Percentiles rank a stretch among this genome's conserved stretches.
phyloP scores from a whole-genome alignment of 64 coral and sea anemone genomes.

The Pocillopora damicornis region DNA sequence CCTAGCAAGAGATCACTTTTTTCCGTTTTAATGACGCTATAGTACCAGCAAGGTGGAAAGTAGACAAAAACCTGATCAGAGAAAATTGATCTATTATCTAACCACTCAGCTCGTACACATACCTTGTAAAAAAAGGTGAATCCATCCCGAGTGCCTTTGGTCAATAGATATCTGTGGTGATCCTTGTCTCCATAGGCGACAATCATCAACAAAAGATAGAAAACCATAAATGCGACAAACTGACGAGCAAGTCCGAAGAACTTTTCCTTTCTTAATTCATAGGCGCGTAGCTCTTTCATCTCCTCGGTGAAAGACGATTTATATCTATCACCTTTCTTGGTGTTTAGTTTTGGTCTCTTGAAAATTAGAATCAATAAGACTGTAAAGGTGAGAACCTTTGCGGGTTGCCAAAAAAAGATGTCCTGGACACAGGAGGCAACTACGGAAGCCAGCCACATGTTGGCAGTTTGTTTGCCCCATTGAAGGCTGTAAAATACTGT shows the following conservation, averaged over 20 bases:
- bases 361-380: constrained; percentile 47
- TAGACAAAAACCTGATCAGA: too few relatives aligned
- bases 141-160: constrained; percentile 51
- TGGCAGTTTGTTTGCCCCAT: constrained; percentile 75
- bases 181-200: constrained; percentile 71
- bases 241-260: constrained; percentile 65
- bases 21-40: too few relatives aligned
- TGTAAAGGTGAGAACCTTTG: constrained; percentile 65
- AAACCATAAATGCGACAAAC: constrained; percentile 41
- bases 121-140: constrained; percentile 70
- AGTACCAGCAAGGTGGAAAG: too few relatives aligned
- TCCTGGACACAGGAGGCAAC: constrained; percentile 69
- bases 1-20: too few relatives aligned
- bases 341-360: neutral
- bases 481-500: constrained; percentile 91
- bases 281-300: constrained; percentile 39
- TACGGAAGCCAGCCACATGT: constrained; percentile 72
- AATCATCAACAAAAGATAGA: constrained; percentile 50
- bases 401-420: constrained; percentile 74
- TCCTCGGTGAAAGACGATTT: constrained; percentile 19
- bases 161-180: constrained; percentile 57
- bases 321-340: neutral
- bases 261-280: constrained; percentile 43
- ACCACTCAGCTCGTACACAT: neutral
- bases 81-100: too few relatives aligned